phyloP scores from a whole-genome alignment of 2,888 invertebrate species.

The Cremastinae sp. region DNA sequence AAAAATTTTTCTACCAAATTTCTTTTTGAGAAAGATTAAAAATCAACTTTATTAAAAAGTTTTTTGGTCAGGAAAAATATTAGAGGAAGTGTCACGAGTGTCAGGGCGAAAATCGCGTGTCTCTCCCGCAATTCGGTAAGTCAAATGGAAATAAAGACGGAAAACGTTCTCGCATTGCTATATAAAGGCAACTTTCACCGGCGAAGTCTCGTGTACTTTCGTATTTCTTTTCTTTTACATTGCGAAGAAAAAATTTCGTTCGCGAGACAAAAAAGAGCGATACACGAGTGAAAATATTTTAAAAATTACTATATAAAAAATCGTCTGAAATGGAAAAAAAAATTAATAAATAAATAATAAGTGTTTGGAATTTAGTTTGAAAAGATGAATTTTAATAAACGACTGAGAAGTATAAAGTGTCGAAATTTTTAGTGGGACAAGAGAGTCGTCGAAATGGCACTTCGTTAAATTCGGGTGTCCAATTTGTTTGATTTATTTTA shows the following conservation, averaged over 20 bases:
- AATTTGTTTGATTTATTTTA: conserved; percentile 48
- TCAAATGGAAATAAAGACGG: conserved; percentile 32
- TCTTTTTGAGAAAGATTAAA: too few relatives aligned
- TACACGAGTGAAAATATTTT: too few relatives aligned
- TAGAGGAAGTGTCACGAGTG: conserved; percentile 51
- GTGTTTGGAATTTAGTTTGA: too few relatives aligned
- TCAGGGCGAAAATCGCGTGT: conserved; percentile 50
- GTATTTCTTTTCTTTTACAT: conserved; percentile 3
- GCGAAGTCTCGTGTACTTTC: conserved; percentile 44
- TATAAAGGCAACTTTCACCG: conserved; percentile 60
- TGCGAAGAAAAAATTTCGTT: conserved; percentile 15
- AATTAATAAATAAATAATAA: background rate
- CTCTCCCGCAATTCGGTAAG: conserved; percentile 56
- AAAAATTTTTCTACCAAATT: too few relatives aligned
- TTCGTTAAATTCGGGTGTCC: conserved; percentile 1
- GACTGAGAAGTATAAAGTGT: too few relatives aligned
- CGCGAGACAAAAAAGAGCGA: too few relatives aligned
- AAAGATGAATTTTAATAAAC: too few relatives aligned
- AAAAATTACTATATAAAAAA: too few relatives aligned
- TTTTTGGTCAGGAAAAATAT: too few relatives aligned
- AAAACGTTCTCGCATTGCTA: conserved; percentile 42
- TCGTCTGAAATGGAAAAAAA: too few relatives aligned
- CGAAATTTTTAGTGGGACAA: background rate
- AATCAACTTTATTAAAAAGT: too few relatives aligned
- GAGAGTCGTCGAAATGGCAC: conserved; percentile 12